Conservation (phyloP, 2,797 vertebrate genomes). For the Sylvilagus floridanus region DNA sequence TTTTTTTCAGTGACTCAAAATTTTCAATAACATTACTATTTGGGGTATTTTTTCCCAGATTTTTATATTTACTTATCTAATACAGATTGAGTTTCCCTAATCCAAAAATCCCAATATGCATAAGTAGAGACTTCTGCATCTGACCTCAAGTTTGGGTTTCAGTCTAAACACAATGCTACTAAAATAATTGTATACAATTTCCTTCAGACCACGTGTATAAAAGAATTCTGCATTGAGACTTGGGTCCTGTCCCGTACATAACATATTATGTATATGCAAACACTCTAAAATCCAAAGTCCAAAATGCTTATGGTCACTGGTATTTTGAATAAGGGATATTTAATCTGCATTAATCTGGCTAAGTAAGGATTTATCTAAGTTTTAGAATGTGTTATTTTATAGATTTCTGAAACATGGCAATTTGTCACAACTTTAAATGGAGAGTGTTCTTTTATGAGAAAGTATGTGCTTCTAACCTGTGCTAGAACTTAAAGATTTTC, state of each 20-base stretch:
- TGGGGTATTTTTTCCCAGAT: background rate
- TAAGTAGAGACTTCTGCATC: background rate
- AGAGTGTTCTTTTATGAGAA: background rate
- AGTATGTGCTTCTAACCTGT: constrained; percentile 15
- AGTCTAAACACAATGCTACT: background rate
- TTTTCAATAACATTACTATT: constrained; percentile 25
- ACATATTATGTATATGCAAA: background rate
- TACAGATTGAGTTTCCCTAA: background rate
- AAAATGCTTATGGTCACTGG: background rate
- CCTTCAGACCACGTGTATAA: background rate
- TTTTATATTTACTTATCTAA: background rate
- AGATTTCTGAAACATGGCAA: constrained; percentile 24
- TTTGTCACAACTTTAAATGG: constrained; percentile 30
- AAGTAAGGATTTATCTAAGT: background rate
- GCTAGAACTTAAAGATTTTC: constrained; percentile 42
- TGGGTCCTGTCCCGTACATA: background rate
- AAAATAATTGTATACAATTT: background rate
- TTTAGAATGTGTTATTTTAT: background rate
- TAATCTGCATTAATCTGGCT: background rate
- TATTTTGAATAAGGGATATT: background rate
- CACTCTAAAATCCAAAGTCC: background rate
- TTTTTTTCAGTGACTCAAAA: background rate
- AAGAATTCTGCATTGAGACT: background rate
- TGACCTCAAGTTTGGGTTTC: background rate
- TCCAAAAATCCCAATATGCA: background rate